Evolutionary conservation across 2,888 invertebrate genomes (phyloP), one percentile per base, ranked within the genome.

Genomic region (Sinodicranocentrus sp.): DNA sequence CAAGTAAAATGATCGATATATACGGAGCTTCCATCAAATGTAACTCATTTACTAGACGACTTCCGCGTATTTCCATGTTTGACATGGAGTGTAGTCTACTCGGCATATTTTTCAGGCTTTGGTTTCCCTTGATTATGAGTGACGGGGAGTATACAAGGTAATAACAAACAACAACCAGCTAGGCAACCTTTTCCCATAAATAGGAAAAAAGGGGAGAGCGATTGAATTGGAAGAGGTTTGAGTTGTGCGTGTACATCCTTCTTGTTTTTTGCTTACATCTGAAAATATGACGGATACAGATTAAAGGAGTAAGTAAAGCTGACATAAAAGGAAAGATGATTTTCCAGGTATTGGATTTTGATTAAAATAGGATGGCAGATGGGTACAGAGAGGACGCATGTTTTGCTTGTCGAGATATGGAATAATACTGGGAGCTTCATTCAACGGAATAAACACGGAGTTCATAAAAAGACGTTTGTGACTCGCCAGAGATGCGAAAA

Each of bases 221-320:
- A 61, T 59, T 21, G 61, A 43, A 72, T 72, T 21, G 13, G n/a
- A 43, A 23, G 1, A 39, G 71, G n/a, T 43, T 28, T 52, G 33
- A 52, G 19, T 75, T 28, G 23, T 65, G 33, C 57, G 19, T 39
- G 15, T 61, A 23, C 57, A 52, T 15, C n/a, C 5, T 52, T 21
- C 21, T 1, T 10, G 15, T 10, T 25, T 23, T 15, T 57, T 57
- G 61, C 23, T 8, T 44, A 19, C 19, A 65, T 23, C 0, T 13
- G 52, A 59, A 73, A 73, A 48, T 25, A 61, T 73, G 44, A 79
- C 72, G 72, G 79, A 79, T 72, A 78, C 39, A 65, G 71, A 79
- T 79, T 79, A 79, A 71, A 79, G 28, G 63, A 6, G 63, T 65
- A 79, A 79, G 72, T 72, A 52, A 70, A 79, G 61, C 65, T 79